Percentiles rank a stretch among this genome's conserved stretches.
Evolutionary conservation across 1,140 invertebrate genomes (phyloP).

Genomic region (Euura lappo): DNA sequence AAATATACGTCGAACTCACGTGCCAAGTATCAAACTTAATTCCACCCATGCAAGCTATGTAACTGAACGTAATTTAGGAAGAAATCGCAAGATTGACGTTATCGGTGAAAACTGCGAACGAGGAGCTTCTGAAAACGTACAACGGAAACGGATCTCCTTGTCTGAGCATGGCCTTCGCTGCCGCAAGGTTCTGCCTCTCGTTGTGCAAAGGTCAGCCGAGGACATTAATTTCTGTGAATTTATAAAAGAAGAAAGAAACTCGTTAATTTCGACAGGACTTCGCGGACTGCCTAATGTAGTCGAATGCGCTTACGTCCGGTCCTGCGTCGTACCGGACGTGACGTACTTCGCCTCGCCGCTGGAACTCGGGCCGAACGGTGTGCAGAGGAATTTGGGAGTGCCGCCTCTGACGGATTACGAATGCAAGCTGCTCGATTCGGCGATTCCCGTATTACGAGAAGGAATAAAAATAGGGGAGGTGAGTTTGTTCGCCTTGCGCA

Average conservation of each 20-base stretch:
- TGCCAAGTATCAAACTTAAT: too few relatives aligned
- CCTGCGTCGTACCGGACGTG: slow-evolving; percentile 49
- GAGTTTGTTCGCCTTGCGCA: slow-evolving; percentile 1
- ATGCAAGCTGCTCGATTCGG: slow-evolving; percentile 59
- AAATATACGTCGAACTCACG: too few relatives aligned
- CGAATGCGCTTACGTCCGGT: slow-evolving; percentile 64
- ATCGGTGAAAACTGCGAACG: slow-evolving; percentile 44
- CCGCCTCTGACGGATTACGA: slow-evolving; percentile 63
- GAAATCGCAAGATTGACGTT: slow-evolving; percentile 52
- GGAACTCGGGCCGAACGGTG: slow-evolving; percentile 56
- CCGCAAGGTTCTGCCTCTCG: slow-evolving; percentile 66
- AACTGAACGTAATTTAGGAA: slow-evolving; percentile 35
- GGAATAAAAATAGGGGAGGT: slow-evolving; percentile 62
- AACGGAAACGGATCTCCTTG: slow-evolving; percentile 40
- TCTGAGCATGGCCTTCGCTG: slow-evolving; percentile 61
- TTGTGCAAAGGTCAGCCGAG: slow-evolving; percentile 49
- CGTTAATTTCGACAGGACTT: slow-evolving; percentile 51
- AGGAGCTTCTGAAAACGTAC: slow-evolving; percentile 35
- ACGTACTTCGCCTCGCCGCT: slow-evolving; percentile 55
- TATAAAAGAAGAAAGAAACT: slow-evolving; percentile 7
- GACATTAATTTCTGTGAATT: too few relatives aligned
- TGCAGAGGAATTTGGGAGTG: slow-evolving; percentile 63
- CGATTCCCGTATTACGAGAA: slow-evolving; percentile 57
- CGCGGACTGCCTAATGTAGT: slow-evolving; percentile 57
- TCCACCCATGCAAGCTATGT: not conserved